phyloP scores from a whole-genome alignment of 1,140 invertebrate species.

The Drosophila takahashii region DNA sequence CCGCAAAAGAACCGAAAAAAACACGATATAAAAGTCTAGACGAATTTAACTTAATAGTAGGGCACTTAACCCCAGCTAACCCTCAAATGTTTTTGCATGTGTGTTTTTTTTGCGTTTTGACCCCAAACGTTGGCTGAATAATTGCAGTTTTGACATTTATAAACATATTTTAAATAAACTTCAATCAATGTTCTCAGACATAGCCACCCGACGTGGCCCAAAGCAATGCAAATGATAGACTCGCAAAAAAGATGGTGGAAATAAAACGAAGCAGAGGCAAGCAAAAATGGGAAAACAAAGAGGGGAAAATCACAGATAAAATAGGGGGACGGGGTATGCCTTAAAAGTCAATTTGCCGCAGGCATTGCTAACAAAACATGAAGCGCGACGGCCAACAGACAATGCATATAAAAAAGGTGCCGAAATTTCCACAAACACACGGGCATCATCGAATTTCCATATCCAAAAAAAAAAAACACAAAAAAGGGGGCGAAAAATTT shows the following conservation, averaged over 20 bases:
- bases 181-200: slow-evolving; percentile 74
- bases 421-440: slow-evolving; percentile 62
- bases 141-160: slow-evolving; percentile 78
- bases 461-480: slow-evolving; percentile 18
- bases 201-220: slow-evolving; percentile 21
- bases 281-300: slow-evolving; percentile 34
- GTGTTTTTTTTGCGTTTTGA: neutral
- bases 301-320: slow-evolving; percentile 32
- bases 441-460: slow-evolving; percentile 56
- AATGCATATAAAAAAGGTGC: slow-evolving; percentile 75
- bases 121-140: slow-evolving; percentile 54
- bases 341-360: slow-evolving; percentile 81
- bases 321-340: slow-evolving; percentile 29
- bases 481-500: slow-evolving; percentile 53
- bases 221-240: slow-evolving; percentile 66
- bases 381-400: slow-evolving; percentile 59
- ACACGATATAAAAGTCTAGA: slow-evolving; percentile 51
- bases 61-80: slow-evolving; percentile 46
- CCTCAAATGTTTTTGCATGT: neutral
- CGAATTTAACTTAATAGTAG: slow-evolving; percentile 58
- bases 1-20: neutral
- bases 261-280: slow-evolving; percentile 29
- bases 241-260: slow-evolving; percentile 18
- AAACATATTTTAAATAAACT: slow-evolving; percentile 81
- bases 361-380: slow-evolving; percentile 77